A percentile compares a stretch with the other conserved stretches of the same genome.
These are phyloP conservation scores for Musca vetustissima DNA, from an alignment of 1,140 invertebrate genomes.

Conservation along the genomic window DNA sequence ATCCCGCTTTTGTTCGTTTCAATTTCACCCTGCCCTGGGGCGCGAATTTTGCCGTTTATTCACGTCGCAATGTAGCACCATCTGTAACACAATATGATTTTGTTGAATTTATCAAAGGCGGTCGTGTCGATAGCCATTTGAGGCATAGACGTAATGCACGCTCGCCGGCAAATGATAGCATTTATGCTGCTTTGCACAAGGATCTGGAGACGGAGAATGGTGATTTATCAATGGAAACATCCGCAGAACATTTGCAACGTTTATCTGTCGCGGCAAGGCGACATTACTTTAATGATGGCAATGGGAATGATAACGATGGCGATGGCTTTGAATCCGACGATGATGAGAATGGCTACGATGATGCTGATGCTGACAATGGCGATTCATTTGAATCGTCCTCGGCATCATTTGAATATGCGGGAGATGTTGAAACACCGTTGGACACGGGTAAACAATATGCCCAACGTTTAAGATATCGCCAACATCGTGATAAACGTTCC, in stretches of 20 bases:
- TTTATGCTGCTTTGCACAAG: slow-evolving; percentile 47
- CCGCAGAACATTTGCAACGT: slow-evolving; percentile 17
- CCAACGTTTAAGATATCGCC: slow-evolving; percentile 25
- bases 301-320: slow-evolving; percentile 2
- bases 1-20: slow-evolving; percentile 83
- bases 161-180: slow-evolving; percentile 27
- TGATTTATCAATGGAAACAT: slow-evolving; percentile 33
- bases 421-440: slow-evolving; percentile 39
- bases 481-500: slow-evolving; percentile 39
- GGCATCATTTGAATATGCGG: slow-evolving; percentile 32
- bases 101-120: slow-evolving; percentile 85
- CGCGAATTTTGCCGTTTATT: slow-evolving; percentile 92
- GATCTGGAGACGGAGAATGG: slow-evolving; percentile 43
- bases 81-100: slow-evolving; percentile 96
- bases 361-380: slow-evolving; percentile 26
- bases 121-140: slow-evolving; percentile 72
- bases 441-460: slow-evolving; percentile 40
- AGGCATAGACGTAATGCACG: slow-evolving; percentile 37
- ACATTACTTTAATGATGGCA: slow-evolving; percentile 22
- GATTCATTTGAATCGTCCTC: slow-evolving; percentile 25
- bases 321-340: not conserved
- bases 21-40: slow-evolving; percentile 89
- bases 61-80: slow-evolving; percentile 85
- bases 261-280: not conserved
- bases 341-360: slow-evolving; percentile 6